Evolutionary conservation across 2,888 invertebrate genomes (phyloP).

Genomic region (Helleia helle): DNA sequence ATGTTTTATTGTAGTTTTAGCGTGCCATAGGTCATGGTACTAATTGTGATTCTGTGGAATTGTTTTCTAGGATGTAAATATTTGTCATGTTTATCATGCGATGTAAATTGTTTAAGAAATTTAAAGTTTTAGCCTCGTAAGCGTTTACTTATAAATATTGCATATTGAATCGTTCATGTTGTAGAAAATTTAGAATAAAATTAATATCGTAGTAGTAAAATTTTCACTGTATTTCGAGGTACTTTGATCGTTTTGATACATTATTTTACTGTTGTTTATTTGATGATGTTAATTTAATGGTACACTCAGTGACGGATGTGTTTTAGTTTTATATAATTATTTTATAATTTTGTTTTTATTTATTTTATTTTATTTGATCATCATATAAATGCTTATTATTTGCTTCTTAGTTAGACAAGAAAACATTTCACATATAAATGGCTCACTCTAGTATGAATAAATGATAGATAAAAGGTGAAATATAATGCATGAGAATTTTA

Average conservation of each 20-base stretch:
- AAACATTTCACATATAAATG: too few relatives aligned
- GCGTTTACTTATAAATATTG: conserved; percentile 50
- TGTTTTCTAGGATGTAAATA: conserved; percentile 56
- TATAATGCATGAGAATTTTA: too few relatives aligned
- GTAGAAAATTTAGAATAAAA: conserved; percentile 52
- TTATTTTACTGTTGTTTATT: conserved; percentile 7
- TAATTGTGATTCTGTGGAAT: conserved; percentile 36
- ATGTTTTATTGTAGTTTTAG: conserved; percentile 22
- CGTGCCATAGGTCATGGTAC: conserved; percentile 31
- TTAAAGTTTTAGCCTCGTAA: conserved; percentile 46
- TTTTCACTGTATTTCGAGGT: conserved; percentile 27
- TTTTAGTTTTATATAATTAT: conserved; percentile 10
- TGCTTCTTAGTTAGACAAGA: too few relatives aligned
- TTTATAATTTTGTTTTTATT: too few relatives aligned
- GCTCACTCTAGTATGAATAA: too few relatives aligned
- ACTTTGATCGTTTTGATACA: conserved; percentile 1
- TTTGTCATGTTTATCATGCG: conserved; percentile 41
- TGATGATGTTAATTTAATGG: not conserved
- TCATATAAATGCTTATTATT: too few relatives aligned
- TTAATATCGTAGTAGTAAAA: conserved; percentile 43
- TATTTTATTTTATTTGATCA: too few relatives aligned
- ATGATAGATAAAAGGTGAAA: too few relatives aligned
- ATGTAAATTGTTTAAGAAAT: conserved; percentile 53
- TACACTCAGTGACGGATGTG: conserved; percentile 5
- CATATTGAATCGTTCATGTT: conserved; percentile 68